Conservation (phyloP, 2,113 vertebrate species). For the Cygnus atratus region DNA sequence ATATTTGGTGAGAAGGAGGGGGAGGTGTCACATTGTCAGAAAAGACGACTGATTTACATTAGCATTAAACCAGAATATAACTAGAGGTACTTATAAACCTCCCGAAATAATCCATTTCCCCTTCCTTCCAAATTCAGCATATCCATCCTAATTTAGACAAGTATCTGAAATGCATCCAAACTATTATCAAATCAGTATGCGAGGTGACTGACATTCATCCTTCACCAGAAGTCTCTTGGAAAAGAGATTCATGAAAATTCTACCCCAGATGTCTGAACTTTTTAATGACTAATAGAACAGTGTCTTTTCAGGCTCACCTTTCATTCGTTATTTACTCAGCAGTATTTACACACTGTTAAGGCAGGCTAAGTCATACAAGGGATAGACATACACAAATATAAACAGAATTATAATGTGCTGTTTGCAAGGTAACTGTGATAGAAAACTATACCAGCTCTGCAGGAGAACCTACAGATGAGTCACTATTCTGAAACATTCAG, state of each 20-base stretch:
- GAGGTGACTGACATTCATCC: conserved; percentile 23
- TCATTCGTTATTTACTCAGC: conserved; percentile 59
- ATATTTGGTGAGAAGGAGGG: fast-evolving
- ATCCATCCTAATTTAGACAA: conserved; percentile 40
- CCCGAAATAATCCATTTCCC: background rate
- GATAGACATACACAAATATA: conserved; percentile 8
- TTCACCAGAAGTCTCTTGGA: conserved; percentile 28
- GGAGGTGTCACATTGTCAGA: background rate
- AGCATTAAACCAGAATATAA: background rate
- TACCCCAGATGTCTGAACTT: background rate
- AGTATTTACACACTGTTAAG: conserved; percentile 48
- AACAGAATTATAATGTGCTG: background rate
- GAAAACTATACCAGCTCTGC: background rate
- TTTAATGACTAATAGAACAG: conserved; percentile 38
- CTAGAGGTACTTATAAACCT: background rate
- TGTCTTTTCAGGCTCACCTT: conserved; percentile 36
- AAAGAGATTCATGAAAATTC: conserved; percentile 29
- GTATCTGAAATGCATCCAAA: conserved; percentile 38
- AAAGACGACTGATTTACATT: background rate
- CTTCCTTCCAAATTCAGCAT: conserved; percentile 8
- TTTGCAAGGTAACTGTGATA: background rate
- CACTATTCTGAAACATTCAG: background rate
- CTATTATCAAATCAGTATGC: conserved; percentile 9
- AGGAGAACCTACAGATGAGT: conserved; percentile 1
- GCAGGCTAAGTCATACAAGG: background rate